Evolutionary conservation across 2,113 vertebrate genomes (phyloP).

Genomic region (Artemisiospiza belli): DNA sequence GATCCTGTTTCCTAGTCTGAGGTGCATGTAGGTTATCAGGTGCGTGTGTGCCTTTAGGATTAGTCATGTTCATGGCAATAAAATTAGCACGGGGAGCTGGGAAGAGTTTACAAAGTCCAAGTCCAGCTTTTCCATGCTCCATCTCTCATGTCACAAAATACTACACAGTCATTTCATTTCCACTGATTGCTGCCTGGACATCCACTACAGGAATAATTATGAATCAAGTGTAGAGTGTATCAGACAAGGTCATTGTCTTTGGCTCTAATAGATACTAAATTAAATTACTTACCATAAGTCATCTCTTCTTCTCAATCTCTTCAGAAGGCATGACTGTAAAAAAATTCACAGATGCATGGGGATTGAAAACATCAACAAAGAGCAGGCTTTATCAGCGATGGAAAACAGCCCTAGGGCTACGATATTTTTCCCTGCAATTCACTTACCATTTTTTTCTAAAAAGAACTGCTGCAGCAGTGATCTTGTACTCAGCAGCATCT

Average conservation of each 20-base stretch:
- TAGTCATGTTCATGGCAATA: slow-evolving; percentile 9
- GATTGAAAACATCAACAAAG: neutral
- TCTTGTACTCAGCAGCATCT: accelerated
- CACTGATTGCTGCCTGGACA: neutral
- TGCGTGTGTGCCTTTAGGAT: slow-evolving; percentile 57
- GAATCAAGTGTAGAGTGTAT: neutral
- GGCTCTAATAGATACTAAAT: neutral
- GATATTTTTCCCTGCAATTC: neutral
- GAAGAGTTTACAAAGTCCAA: neutral
- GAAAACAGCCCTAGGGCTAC: neutral
- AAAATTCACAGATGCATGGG: neutral
- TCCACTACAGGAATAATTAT: neutral
- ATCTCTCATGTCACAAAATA: neutral
- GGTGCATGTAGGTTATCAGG: slow-evolving; percentile 44
- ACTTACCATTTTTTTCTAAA: neutral
- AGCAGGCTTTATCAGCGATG: neutral
- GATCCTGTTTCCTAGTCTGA: slow-evolving; percentile 65
- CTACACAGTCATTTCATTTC: neutral
- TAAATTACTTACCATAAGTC: neutral
- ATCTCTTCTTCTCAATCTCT: neutral
- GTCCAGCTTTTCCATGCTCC: neutral
- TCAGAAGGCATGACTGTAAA: neutral
- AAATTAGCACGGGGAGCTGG: neutral
- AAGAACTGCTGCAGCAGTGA: neutral
- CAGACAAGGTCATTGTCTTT: neutral